Evolutionary conservation across 2,113 vertebrate species (phyloP), one percentile per base, ranked within the genome.

Genomic region (Siphamia tubifer): DNA sequence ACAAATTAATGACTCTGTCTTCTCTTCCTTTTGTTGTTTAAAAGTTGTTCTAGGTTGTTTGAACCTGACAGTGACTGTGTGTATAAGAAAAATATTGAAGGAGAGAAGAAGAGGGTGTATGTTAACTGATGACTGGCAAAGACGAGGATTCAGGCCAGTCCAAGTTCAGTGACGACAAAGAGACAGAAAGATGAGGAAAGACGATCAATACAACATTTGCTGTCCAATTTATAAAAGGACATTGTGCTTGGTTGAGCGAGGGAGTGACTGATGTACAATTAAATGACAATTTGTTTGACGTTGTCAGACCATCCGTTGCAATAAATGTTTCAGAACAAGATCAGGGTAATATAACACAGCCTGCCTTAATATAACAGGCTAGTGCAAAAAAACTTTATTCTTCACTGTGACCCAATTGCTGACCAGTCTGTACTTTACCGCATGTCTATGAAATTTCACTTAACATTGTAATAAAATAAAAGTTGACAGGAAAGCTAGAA

Each of bases 161-260:
- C 93, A 95, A 95, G 95, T 96, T 95, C 94, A 95, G 93, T 90
- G 75, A 61, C 77, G 75, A 60, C 39, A 64, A 34, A 36, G 30
- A 12, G 36, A 39, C 48, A 47, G 47, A 8, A 4, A 11, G 52
- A 60, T 23, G 39, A 68, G 60, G 25, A 23, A 35, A 40, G 79
- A 87, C 91, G 94, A 99, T 97, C 96, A 96, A 97, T 97, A 96
- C 93, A 93, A 95, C 94, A 95, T 95, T 96, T 93, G 93, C 94
- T 93, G 94, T 96, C 94, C 94, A 97, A 96, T 96, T 97, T 96
- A 96, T 96, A 96, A 96, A 96, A 83, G 92, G 94, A 95, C 94
- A 92, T 94, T 93, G 93, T 67, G 64, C 28, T 54, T 20, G 17
- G 48, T 57, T 27, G 54, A 82, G 58, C 12, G 93, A 90, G 91